phyloP scores from a whole-genome alignment of 2,888 invertebrate genomes.

The Chloroclysta siterata region DNA sequence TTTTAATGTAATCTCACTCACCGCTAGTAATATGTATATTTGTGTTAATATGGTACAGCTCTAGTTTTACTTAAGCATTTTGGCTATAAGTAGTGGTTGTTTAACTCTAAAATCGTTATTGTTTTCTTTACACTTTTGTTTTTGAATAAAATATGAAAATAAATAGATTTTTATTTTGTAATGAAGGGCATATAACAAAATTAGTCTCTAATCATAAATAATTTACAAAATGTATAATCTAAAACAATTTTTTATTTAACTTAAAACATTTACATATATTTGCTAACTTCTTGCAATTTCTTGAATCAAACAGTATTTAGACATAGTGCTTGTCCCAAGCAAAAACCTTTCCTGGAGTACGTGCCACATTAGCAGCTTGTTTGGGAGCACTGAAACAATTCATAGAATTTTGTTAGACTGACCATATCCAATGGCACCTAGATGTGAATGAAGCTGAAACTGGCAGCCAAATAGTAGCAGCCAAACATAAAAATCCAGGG shows the following conservation, averaged over 20 bases:
- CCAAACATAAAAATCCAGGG: too few relatives aligned
- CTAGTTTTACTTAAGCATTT: conserved; percentile 8
- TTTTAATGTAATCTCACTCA: background rate
- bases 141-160: conserved; percentile 20
- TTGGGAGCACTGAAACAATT: conserved; percentile 61
- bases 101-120: conserved; percentile 18
- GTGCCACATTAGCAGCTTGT: conserved; percentile 61
- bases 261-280: conserved; percentile 34
- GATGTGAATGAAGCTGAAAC: too few relatives aligned
- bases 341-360: conserved; percentile 85
- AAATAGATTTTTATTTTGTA: background rate
- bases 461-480: too few relatives aligned
- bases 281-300: conserved; percentile 17
- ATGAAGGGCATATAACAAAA: background rate
- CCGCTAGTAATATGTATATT: background rate
- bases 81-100: conserved; percentile 8
- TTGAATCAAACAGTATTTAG: conserved; percentile 32
- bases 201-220: background rate
- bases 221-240: conserved; percentile 19
- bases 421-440: too few relatives aligned
- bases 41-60: too few relatives aligned
- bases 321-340: conserved; percentile 84
- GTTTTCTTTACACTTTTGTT: conserved; percentile 18
- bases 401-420: too few relatives aligned
- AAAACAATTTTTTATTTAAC: conserved; percentile 31